phyloP scores from a whole-genome alignment of 2,797 vertebrate species.

The Capromys pilorides region DNA sequence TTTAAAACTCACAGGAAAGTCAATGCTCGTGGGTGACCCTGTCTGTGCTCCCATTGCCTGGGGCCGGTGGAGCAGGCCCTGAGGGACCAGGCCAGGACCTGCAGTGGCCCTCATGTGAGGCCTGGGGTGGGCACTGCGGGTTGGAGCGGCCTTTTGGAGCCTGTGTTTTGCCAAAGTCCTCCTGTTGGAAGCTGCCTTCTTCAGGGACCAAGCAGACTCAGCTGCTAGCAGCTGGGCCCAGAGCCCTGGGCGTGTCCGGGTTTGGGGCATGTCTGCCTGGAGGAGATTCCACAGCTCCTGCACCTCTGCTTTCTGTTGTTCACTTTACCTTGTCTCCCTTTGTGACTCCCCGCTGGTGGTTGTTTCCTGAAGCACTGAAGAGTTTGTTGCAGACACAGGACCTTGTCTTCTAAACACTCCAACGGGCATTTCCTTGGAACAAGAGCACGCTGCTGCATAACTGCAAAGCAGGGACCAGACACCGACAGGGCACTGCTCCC shows the following conservation, averaged over 20 bases:
- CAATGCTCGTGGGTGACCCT: fast-evolving
- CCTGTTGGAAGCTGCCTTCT: neutral
- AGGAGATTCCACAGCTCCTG: neutral
- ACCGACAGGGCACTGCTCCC: neutral
- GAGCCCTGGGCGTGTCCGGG: fast-evolving
- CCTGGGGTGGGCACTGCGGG: too few relatives aligned
- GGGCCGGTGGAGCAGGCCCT: too few relatives aligned
- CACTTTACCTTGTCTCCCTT: too few relatives aligned
- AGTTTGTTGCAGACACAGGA: neutral
- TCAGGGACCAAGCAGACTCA: neutral
- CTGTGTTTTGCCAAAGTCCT: neutral
- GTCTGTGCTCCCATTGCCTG: too few relatives aligned
- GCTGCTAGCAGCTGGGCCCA: neutral
- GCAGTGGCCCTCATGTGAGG: too few relatives aligned
- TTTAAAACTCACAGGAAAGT: neutral
- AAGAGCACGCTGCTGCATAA: neutral
- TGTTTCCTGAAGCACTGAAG: neutral
- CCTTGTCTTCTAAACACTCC: neutral
- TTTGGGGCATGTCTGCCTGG: fast-evolving
- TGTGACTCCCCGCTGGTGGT: neutral
- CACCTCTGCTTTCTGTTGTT: neutral
- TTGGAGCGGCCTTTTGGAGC: neutral
- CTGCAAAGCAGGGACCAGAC: neutral
- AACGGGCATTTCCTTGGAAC: neutral
- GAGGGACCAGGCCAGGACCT: neutral